Evolutionary conservation across 2,113 vertebrate genomes (phyloP).

Genomic region (Onychostruthus taczanowskii): DNA sequence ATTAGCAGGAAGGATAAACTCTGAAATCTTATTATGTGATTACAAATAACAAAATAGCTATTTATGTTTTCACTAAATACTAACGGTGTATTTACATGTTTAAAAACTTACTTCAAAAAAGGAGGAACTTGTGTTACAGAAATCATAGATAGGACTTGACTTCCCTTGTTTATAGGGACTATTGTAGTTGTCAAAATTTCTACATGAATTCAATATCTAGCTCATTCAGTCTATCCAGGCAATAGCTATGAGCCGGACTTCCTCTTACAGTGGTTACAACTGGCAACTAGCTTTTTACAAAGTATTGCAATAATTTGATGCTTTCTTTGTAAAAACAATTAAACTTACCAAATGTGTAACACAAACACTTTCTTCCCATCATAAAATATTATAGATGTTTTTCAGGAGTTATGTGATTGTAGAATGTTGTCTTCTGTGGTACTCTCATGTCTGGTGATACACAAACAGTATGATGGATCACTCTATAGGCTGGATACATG

Average conservation of each 20-base stretch:
- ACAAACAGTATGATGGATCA: not conserved
- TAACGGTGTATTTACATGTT: not conserved
- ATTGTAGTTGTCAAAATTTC: not conserved
- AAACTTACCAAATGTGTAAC: not conserved
- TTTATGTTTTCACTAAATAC: not conserved
- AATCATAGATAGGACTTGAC: not conserved
- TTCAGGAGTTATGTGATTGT: not conserved
- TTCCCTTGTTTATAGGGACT: not conserved
- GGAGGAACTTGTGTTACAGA: not conserved
- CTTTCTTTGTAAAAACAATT: not conserved
- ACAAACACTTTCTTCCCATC: not conserved
- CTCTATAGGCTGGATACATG: not conserved
- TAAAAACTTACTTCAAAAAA: not conserved
- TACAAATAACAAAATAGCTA: not conserved
- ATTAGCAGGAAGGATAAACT: not conserved
- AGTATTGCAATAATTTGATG: not conserved
- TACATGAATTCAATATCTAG: not conserved
- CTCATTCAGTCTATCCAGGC: not conserved
- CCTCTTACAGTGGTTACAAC: not conserved
- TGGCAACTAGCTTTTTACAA: not conserved
- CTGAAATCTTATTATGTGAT: not conserved
- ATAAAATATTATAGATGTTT: not conserved
- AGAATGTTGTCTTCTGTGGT: not conserved
- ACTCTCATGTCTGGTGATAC: not conserved
- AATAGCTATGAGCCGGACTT: rapidly evolving